phyloP scores from a whole-genome alignment of 2,888 invertebrate species.

The Harpalus rubripes region DNA sequence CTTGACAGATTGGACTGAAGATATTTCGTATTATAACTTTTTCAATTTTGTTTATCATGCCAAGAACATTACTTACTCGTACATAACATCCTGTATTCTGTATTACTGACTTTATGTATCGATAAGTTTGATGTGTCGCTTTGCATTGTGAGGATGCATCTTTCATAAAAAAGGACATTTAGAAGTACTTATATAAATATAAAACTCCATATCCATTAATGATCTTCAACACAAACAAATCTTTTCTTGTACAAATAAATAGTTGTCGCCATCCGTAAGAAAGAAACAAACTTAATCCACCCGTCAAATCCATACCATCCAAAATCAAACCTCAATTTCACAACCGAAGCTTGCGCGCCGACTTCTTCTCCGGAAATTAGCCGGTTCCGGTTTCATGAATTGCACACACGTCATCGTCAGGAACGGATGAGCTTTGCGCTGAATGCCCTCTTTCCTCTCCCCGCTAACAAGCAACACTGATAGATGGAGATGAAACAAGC shows the following conservation, averaged over 20 bases:
- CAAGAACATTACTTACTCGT: too few species aligned
- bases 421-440: slow-evolving; percentile 22
- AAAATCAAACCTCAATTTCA: neutral
- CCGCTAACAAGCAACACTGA: neutral
- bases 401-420: slow-evolving; percentile 35
- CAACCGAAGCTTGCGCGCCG: neutral
- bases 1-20: too few species aligned
- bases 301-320: neutral
- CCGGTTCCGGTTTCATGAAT: slow-evolving; percentile 50
- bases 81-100: too few species aligned
- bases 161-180: too few species aligned
- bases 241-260: neutral
- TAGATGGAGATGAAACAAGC: neutral
- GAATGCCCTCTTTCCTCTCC: too few species aligned
- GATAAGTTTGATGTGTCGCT: too few species aligned
- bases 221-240: neutral
- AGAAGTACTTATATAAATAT: too few species aligned
- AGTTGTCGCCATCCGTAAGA: neutral
- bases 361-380: slow-evolving; percentile 47
- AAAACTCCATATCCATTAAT: neutral
- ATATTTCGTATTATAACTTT: too few species aligned
- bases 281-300: neutral
- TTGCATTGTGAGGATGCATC: too few species aligned
- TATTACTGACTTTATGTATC: too few species aligned
- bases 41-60: too few species aligned